Evolutionary conservation across 2,888 invertebrate genomes (phyloP).

Genomic region (Tigriopus californicus): DNA sequence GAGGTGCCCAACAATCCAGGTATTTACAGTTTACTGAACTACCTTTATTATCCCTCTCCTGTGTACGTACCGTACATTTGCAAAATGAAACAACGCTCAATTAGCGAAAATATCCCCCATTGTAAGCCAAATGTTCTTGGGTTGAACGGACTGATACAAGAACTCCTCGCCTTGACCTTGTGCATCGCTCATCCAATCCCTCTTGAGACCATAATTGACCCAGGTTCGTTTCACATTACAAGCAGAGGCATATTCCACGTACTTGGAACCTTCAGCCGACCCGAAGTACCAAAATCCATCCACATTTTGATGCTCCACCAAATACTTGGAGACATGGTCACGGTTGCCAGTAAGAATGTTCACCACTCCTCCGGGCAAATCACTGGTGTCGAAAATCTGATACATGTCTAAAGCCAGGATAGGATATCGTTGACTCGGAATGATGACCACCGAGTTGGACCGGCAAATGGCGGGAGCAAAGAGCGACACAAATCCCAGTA

Average conservation of each 20-base stretch:
- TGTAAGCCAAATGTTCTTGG: slow-evolving; percentile 30
- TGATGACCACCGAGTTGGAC: slow-evolving; percentile 28
- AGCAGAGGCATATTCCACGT: slow-evolving; percentile 28
- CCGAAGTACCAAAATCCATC: slow-evolving; percentile 25
- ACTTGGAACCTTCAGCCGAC: slow-evolving; percentile 26
- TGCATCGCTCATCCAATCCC: slow-evolving; percentile 26
- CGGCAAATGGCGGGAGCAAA: slow-evolving; percentile 29
- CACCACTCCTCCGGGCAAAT: slow-evolving; percentile 30
- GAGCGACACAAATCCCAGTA: slow-evolving; percentile 29
- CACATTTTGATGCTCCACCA: slow-evolving; percentile 25
- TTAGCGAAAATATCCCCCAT: slow-evolving; percentile 32
- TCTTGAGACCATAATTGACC: slow-evolving; percentile 26
- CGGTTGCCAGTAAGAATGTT: slow-evolving; percentile 29
- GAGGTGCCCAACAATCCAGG: too few species aligned
- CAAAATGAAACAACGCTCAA: slow-evolving; percentile 20
- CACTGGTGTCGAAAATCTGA: slow-evolving; percentile 31
- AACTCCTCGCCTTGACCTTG: slow-evolving; percentile 27
- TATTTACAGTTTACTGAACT: too few species aligned
- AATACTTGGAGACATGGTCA: slow-evolving; percentile 26
- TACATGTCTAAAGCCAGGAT: slow-evolving; percentile 27
- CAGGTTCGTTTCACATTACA: slow-evolving; percentile 28
- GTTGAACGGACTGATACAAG: slow-evolving; percentile 26
- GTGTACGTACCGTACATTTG: too few species aligned
- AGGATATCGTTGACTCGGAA: slow-evolving; percentile 28
- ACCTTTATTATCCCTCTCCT: too few species aligned